Conservation (phyloP, 2,888 invertebrate genomes). For the Cepaea hortensis region DNA sequence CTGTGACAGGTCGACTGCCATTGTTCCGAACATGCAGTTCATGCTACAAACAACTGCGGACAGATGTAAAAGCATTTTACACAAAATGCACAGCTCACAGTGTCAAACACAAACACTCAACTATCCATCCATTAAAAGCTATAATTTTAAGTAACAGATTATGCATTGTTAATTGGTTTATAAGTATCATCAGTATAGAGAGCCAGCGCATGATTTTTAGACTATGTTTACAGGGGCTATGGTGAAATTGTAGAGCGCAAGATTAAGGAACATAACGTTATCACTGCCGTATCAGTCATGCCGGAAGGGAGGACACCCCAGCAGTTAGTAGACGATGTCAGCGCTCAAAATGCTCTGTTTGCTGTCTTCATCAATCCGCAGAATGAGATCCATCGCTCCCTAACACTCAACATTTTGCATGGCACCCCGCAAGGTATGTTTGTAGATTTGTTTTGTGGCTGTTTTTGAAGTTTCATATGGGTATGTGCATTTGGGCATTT, state of each 20-base stretch:
- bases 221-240: conserved; percentile 81
- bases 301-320: conserved; percentile 91
- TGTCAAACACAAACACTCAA: too few relatives aligned
- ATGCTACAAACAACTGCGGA: too few relatives aligned
- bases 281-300: conserved; percentile 90
- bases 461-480: too few relatives aligned
- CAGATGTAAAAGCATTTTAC: too few relatives aligned
- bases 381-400: conserved; percentile 89
- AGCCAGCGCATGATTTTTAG: neutral
- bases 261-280: conserved; percentile 83
- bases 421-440: conserved; percentile 87
- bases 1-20: too few relatives aligned
- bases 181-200: neutral
- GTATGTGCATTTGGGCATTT: too few relatives aligned
- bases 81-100: too few relatives aligned
- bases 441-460: too few relatives aligned
- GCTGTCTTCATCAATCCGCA: conserved; percentile 91
- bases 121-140: too few relatives aligned
- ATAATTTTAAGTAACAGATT: neutral
- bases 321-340: conserved; percentile 88
- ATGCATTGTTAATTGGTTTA: neutral
- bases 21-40: too few relatives aligned
- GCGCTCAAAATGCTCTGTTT: conserved; percentile 91
- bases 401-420: conserved; percentile 92
- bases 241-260: conserved; percentile 91